Base-by-base conservation (phyloP, 1,140 invertebrate genomes). In the Stegodyphus dumicola region DNA sequence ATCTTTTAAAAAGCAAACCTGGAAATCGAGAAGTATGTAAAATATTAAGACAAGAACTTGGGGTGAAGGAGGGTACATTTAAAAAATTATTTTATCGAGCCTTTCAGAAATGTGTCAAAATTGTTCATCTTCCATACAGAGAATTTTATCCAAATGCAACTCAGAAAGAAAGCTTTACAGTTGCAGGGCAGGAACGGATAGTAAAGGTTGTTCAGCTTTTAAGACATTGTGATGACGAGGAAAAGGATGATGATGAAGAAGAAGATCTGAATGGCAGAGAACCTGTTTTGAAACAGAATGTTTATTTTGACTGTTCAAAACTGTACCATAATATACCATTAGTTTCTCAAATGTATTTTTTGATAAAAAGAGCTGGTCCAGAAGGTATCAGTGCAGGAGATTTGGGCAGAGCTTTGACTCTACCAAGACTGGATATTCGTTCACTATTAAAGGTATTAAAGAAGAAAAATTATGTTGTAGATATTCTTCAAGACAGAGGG, bases 111-210 rank as follows among this genome's bases (percentile, higher is more conserved):
- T 85, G 81, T 73, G 71, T 85, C 5, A 73, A 51, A 17, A 10
- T 81, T 4, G 33, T 67, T 83, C 15, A 71, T 92, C 91, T 79
- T 18, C 91, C 92, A 0, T 94, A 93, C 88, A 91, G 93, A 88
- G 91, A 90, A 6, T 87, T 94, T 7, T 93, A 93, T 90, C 93
- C 93, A 33, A 89, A 93, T 87, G 92, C 93, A 4, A 80, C 88
- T 6, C 88, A 89, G 49, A 89, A 88, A 60, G 93, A 94, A 86
- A 52, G 49, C 17, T 67, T 54, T 33, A 71, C 79, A 93, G 92
- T 90, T 91, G 91, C 88, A 89, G 89, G 11, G 93, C 93, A 87
- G 90, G 89, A 67, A 89, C 89, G 86, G 81, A 90, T 33, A 91
- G 64, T 87, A 9, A 85, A 85, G 73, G 74, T 88, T 10, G 69